Evolutionary conservation across 2,113 vertebrate genomes (phyloP), one percentile per base, ranked within the genome.

Genomic region (Thalassoma bifasciatum): DNA sequence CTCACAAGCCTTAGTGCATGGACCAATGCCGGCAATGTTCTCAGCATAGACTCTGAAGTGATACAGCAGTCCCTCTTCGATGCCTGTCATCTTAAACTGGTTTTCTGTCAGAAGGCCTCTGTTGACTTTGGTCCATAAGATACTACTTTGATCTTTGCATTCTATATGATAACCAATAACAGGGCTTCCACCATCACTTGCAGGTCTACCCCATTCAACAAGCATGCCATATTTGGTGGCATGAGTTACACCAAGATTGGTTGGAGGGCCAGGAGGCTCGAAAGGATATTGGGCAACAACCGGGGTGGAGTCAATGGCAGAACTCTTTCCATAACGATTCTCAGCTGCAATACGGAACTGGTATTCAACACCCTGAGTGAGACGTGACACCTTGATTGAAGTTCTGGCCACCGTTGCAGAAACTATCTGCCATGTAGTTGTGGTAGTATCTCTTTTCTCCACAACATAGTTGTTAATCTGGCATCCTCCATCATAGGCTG

Each of bases 401-500:
- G 97, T 97, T 87, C 98, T 97, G 84, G 98, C 98, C 66, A 99
- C 97, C 75, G 98, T 96, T 69, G 96, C 97, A 83, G 98, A 99
- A 58, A 99, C 97, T 58, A 95, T 91, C 12, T 96, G 95, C 98
- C 98, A 99, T 8, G 91, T 88, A 64, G 96, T 99, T 75, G 97
- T 97, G 40, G 98, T 97, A 21, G 97, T 98, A 79, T 99, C 97
- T 94, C 96, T 95, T 86, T 99, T 99, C 86, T 99, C 96, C 77
- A 99, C 96, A 10, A 98, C 94, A 79, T 99, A 99, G 86, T 99
- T 99, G 89, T 96, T 99, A 85, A 99, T 98, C 76, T 99, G 97
- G 90, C 98, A 99, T 23, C 98, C 98, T 75, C 98, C 98, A 78
- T 97, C 95, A 87, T 99, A 99, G 66, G 91, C 92, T 88, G 98